Evolutionary conservation across 2,113 vertebrate genomes (phyloP).

Genomic region (Ptilorrhoa leucosticta): DNA sequence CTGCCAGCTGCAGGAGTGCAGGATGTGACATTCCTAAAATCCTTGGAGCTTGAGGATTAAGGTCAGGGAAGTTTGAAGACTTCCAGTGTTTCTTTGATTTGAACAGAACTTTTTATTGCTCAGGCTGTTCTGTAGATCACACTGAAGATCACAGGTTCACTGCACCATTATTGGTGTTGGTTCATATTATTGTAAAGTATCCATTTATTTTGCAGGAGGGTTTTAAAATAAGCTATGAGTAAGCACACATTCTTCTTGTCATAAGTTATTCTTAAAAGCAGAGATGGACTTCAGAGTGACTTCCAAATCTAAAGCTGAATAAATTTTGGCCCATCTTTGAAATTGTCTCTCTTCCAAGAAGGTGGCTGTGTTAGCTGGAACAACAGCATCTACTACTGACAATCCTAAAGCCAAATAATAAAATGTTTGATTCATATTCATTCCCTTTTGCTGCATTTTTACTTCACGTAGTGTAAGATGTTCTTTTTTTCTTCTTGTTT

Average conservation of each 20-base stretch:
- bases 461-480: background rate
- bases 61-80: background rate
- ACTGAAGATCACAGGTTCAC: background rate
- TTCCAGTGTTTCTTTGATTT: background rate
- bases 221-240: background rate
- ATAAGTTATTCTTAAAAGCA: background rate
- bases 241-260: background rate
- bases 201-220: background rate
- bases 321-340: background rate
- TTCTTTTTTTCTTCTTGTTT: background rate
- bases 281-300: background rate
- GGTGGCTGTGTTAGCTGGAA: background rate
- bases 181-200: background rate
- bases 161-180: background rate
- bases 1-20: background rate
- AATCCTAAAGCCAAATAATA: background rate
- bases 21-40: background rate
- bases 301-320: background rate
- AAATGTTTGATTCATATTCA: background rate
- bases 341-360: background rate
- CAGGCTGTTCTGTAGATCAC: background rate
- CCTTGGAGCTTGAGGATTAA: background rate
- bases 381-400: background rate
- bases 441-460: background rate
- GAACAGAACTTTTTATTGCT: background rate